These are phyloP conservation scores for Gavia stellata DNA, from an alignment of 2,113 vertebrate genomes.

Conservation along the genomic window DNA sequence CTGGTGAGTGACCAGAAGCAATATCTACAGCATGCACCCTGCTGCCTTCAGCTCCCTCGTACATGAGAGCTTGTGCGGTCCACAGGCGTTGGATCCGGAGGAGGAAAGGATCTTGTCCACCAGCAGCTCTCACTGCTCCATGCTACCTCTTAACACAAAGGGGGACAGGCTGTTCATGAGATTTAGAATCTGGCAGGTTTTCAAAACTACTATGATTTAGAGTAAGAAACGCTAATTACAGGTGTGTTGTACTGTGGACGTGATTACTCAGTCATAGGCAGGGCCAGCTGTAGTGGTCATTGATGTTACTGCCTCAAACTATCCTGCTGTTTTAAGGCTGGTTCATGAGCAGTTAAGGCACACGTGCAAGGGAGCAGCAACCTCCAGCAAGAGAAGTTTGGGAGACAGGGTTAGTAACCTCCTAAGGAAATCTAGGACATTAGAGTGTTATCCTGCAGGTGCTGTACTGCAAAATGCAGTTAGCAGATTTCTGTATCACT, in stretches of 20 bases:
- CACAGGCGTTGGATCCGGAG: background rate
- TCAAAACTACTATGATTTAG: background rate
- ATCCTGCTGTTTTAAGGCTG: background rate
- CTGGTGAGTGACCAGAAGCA: background rate
- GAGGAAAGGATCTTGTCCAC: background rate
- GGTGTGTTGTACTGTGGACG: background rate
- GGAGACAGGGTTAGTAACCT: background rate
- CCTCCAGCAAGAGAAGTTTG: background rate
- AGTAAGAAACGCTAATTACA: background rate
- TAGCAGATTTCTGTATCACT: background rate
- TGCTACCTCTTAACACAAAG: fast-evolving
- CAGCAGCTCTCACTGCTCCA: background rate
- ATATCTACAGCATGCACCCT: background rate
- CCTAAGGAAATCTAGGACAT: background rate
- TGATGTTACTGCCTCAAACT: background rate
- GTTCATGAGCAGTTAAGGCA: background rate
- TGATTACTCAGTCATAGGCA: background rate
- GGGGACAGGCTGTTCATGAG: fast-evolving
- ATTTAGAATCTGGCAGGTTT: background rate
- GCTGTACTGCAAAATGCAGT: background rate
- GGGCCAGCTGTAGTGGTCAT: background rate
- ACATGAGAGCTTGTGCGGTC: background rate
- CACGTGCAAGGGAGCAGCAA: background rate
- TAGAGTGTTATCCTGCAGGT: background rate
- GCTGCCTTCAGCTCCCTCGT: background rate